Evolutionary conservation across 2,113 vertebrate species (phyloP), one percentile per base, ranked within the genome.

Genomic region (Tricholaema leucomelas): DNA sequence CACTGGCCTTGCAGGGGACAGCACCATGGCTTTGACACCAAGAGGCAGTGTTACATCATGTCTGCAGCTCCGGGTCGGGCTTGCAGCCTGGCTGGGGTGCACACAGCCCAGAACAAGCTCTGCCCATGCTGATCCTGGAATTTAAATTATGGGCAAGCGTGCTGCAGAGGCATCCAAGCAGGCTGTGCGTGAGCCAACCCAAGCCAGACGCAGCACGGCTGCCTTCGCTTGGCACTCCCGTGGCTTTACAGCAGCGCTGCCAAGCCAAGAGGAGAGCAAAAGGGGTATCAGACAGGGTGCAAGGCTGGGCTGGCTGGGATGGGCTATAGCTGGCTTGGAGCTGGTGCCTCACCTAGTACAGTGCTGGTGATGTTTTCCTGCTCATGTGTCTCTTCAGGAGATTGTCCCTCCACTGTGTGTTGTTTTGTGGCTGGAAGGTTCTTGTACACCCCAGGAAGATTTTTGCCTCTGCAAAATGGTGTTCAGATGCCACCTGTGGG

Each of bases 401-500:
- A 12, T 42, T 36, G 24, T 35, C 15, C 52, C 58, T 59, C 58
- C 54, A 5, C 75, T 0, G 2, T 20, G 52, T 1, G 1, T 28
- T 42, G 33, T 6, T 76, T 42, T 56, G 44, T 28, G 70, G 58
- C 20, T 75, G n/a, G 4, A 3, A 28, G 17, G 15, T 31, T 72
- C 70, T 66, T 13, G 15, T 19, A 25, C 12, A 50, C 10, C 59
- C 27, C 33, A 15, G 76, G 23, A 33, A 48, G 64, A 21, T 9
- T 54, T 54, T 80, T n/a, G 27, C 21, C 69, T 65, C 31, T 80
- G 44, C 15, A 61, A 46, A 75, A 33, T 17, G 38, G 24, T 50
- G 54, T 46, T 38, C 0, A 2, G 30, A 33, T 66, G 16, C n/a
- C 38, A n/a, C 0, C 0, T 16, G n/a, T 24, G 28, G 21, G 28